phyloP scores from a whole-genome alignment of 2,888 invertebrate species.

The Drosophila hamatofila region DNA sequence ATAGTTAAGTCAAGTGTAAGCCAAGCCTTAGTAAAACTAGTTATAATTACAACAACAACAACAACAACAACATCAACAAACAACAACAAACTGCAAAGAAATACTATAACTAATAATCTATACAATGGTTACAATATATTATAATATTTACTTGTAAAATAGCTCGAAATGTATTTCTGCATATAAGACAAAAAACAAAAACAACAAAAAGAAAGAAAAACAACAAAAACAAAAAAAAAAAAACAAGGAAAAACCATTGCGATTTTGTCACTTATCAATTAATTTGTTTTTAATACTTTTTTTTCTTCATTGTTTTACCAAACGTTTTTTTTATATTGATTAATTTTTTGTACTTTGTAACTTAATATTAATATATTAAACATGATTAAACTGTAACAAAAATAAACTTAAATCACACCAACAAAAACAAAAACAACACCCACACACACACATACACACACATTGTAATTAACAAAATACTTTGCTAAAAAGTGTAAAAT shows the following conservation, averaged over 20 bases:
- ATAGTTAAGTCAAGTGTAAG: constrained; percentile 74
- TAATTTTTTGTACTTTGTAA: constrained; percentile 53
- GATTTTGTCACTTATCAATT: constrained; percentile 39
- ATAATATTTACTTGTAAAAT: constrained; percentile 68
- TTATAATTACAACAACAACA: constrained; percentile 56
- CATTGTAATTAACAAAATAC: constrained; percentile 73
- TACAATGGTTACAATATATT: constrained; percentile 61
- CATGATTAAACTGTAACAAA: constrained; percentile 46
- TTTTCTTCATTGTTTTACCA: constrained; percentile 47
- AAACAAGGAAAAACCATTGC: constrained; percentile 7
- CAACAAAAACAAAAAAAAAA: constrained; percentile 4
- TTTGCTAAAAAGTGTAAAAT: constrained; percentile 75
- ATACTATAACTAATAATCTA: constrained; percentile 51
- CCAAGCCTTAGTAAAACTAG: constrained; percentile 79
- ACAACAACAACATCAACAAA: constrained; percentile 24
- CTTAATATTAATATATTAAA: constrained; percentile 44
- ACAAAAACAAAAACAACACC: not conserved
- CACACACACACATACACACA: constrained; percentile 55
- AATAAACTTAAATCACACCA: constrained; percentile 45
- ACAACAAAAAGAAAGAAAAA: constrained; percentile 2
- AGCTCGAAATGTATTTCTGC: constrained; percentile 52
- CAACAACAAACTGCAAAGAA: constrained; percentile 28
- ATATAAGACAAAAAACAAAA: constrained; percentile 22
- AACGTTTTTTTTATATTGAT: constrained; percentile 49
- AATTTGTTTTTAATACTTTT: constrained; percentile 49